phyloP scores from a whole-genome alignment of 1,140 invertebrate genomes.

The Saxidomus purpurata region DNA sequence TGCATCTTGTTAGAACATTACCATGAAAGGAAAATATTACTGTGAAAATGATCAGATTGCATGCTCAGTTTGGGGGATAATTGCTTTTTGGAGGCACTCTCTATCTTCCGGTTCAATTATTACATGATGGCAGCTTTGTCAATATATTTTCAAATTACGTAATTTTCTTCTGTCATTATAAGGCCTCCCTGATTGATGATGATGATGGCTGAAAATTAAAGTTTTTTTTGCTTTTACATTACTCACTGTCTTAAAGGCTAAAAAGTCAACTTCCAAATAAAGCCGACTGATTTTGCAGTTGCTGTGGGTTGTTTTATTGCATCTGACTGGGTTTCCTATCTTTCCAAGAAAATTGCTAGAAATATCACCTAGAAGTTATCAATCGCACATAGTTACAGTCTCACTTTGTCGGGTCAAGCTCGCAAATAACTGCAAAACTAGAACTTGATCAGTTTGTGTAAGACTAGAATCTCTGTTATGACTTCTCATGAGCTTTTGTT shows the following conservation, averaged over 20 bases:
- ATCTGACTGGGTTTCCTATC: no score
- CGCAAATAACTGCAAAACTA: no score
- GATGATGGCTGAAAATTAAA: slow-evolving; percentile 18
- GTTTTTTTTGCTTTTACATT: neutral
- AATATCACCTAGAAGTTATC: no score
- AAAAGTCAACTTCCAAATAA: slow-evolving; percentile 24
- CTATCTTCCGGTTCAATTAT: slow-evolving; percentile 1
- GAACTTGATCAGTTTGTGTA: no score
- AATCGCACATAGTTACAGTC: no score
- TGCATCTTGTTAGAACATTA: slow-evolving; percentile 11
- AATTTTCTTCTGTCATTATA: slow-evolving; percentile 17
- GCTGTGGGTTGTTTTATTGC: neutral
- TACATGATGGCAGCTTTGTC: slow-evolving; percentile 14
- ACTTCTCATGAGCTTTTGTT: no score
- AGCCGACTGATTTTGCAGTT: neutral
- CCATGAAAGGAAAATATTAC: slow-evolving; percentile 1
- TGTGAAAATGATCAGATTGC: slow-evolving; percentile 17
- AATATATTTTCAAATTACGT: slow-evolving; percentile 40
- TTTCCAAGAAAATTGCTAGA: no score
- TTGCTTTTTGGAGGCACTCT: neutral
- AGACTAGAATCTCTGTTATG: no score
- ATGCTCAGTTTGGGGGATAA: slow-evolving; percentile 35
- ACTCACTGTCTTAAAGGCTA: slow-evolving; percentile 33
- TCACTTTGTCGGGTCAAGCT: no score
- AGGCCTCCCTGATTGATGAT: slow-evolving; percentile 9